Base-by-base conservation (phyloP, 64 coral and sea anemone species). In the Anthopleura sola region DNA sequence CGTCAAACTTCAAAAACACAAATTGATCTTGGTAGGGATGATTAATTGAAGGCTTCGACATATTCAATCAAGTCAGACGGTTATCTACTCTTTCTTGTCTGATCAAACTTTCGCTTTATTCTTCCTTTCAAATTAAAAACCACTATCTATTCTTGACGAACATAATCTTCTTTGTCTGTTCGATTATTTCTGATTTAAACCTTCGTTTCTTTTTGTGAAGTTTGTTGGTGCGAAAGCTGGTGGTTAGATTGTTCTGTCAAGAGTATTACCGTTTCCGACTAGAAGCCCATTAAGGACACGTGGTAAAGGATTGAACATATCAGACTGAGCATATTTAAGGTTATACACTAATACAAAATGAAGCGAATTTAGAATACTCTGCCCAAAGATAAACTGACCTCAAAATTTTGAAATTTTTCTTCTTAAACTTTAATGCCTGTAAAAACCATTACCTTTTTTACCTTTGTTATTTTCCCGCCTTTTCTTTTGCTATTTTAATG, bases 61-160 rank as follows among this genome's bases (percentile, higher is more conserved):
- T 71, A 32, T 34, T 62, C 58, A 26, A 62, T 3, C 40, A 44
- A 44, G 8, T 26, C 60, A 66, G 66, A 71, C 66, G 66, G 66
- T 34, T 28, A 34, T 12, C 5, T 28, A 26, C 7, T 15, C 23
- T n/a, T 34, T 69, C 28, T 69, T 71, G 66, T 71, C 66, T 71
- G 29, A 71, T 17, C 11, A 34, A 53, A 53, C 9, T 44, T 8
- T 44, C 40, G 40, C 40, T 44, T 66, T 66, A 66, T 34, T 71
- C 66, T 53, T 53, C 66, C 66, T 32, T 71, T 79, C 76, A 79
- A 79, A 79, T 79, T 44, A 77, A 77, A 77, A 79, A 38, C 76
- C 76, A 44, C 44, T 79, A 20, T 79, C 76, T 20, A 24, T 79
- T 79, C 34, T 79, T 44, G 8, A 38, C 20, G 5, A 44, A 44